Evolutionary conservation across 1,140 invertebrate genomes (phyloP).

Genomic region (Phthorimaea operculella): DNA sequence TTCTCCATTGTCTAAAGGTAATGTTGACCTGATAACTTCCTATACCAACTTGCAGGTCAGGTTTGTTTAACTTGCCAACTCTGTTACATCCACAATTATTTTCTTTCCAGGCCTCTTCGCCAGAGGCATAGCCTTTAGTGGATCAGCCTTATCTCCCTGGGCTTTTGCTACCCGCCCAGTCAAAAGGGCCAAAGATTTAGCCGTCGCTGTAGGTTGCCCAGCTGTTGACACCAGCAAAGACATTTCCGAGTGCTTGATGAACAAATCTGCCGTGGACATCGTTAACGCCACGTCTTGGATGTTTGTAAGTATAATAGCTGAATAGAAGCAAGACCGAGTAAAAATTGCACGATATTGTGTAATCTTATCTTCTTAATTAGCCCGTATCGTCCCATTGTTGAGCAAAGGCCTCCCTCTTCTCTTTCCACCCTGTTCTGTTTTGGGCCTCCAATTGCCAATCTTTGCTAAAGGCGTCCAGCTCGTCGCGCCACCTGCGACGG

Average conservation of each 20-base stretch:
- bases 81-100: too few species aligned
- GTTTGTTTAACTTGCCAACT: too few species aligned
- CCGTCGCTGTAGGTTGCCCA: slow-evolving; percentile 73
- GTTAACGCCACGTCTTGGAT: slow-evolving; percentile 19
- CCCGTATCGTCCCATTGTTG: too few species aligned
- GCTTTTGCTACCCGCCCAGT: slow-evolving; percentile 70
- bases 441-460: too few species aligned
- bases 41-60: too few species aligned
- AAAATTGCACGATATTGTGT: too few species aligned
- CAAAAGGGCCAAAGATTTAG: slow-evolving; percentile 73
- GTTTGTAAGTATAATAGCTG: slow-evolving; percentile 4
- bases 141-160: slow-evolving; percentile 68
- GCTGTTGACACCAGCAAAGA: slow-evolving; percentile 48
- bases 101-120: slow-evolving; percentile 21
- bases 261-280: slow-evolving; percentile 64
- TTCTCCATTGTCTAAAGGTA: slow-evolving; percentile 43
- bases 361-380: too few species aligned
- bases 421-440: too few species aligned
- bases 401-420: too few species aligned
- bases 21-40: not conserved
- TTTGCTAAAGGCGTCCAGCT: too few species aligned
- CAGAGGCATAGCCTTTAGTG: slow-evolving; percentile 78
- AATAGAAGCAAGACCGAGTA: too few species aligned
- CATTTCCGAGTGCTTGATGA: slow-evolving; percentile 74
- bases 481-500: too few species aligned